These are phyloP conservation scores for Spea hammondii DNA, from an alignment of 2,797 vertebrate species.

Conservation along the genomic window DNA sequence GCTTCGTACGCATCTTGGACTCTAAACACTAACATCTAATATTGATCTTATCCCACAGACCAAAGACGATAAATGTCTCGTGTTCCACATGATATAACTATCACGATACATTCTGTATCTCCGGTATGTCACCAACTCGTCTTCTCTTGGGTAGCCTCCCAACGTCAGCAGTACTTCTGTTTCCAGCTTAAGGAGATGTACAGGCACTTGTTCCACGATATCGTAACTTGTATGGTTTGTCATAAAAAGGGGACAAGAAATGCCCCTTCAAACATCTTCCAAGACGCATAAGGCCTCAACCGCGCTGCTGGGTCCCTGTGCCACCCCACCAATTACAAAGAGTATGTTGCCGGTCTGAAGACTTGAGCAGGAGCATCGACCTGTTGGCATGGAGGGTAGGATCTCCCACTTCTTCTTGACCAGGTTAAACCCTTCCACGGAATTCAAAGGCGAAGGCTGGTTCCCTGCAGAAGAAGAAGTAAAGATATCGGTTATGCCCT, in stretches of 20 bases:
- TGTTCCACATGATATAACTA: background rate
- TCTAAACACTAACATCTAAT: conserved; percentile 5
- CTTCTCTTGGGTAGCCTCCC: too few relatives aligned
- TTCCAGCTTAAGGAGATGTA: conserved; percentile 49
- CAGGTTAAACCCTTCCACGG: conserved; percentile 88
- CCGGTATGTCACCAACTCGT: too few relatives aligned
- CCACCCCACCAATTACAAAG: conserved; percentile 88
- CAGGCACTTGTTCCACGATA: conserved; percentile 36
- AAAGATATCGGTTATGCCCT: too few relatives aligned
- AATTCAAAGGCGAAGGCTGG: conserved; percentile 84
- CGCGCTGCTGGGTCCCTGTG: conserved; percentile 89
- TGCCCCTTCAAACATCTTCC: conserved; percentile 77
- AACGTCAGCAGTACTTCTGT: background rate
- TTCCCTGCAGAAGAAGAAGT: conserved; percentile 72
- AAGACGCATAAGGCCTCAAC: conserved; percentile 87
- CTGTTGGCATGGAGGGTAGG: conserved; percentile 82
- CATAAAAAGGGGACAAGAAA: background rate
- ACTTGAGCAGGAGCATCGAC: conserved; percentile 88
- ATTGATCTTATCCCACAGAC: background rate
- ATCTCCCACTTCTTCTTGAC: conserved; percentile 86
- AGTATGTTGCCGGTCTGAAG: conserved; percentile 76
- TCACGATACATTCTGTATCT: background rate
- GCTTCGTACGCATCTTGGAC: conserved; percentile 1
- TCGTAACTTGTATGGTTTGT: background rate
- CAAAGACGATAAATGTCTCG: background rate